phyloP scores from a whole-genome alignment of 2,113 vertebrate species.

The Vanacampus margaritifer region DNA sequence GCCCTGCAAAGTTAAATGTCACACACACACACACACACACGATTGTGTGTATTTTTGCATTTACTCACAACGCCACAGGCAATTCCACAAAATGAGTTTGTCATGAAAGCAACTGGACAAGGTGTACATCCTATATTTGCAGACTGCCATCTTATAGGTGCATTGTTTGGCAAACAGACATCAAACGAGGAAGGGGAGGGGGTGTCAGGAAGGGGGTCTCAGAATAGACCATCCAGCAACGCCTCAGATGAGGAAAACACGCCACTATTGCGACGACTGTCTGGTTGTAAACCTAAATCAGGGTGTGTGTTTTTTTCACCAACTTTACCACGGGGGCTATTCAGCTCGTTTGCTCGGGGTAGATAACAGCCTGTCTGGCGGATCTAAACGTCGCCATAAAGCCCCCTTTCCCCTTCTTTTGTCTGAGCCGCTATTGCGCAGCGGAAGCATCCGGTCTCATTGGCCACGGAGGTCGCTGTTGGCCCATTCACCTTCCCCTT shows the following conservation, averaged over 20 bases:
- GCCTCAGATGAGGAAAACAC: constrained; percentile 60
- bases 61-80: constrained; percentile 44
- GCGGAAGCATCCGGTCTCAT: constrained; percentile 64
- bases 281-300: constrained; percentile 71
- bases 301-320: constrained; percentile 63
- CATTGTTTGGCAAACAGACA: constrained; percentile 45
- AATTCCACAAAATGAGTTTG: constrained; percentile 28
- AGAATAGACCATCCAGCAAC: constrained; percentile 49
- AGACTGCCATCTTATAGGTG: constrained; percentile 24
- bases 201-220: constrained; percentile 25
- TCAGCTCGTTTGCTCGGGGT: constrained; percentile 69
- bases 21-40: not conserved
- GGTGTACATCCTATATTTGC: constrained; percentile 25
- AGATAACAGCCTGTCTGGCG: constrained; percentile 76
- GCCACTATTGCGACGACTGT: constrained; percentile 57
- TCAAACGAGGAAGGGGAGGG: constrained; percentile 40
- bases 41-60: too few relatives aligned
- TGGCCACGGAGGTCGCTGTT: constrained; percentile 77
- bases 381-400: constrained; percentile 76
- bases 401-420: constrained; percentile 66
- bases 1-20: not conserved
- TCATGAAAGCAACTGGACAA: not conserved
- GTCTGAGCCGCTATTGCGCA: constrained; percentile 66
- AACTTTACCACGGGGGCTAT: constrained; percentile 73
- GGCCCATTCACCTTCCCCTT: constrained; percentile 76